Percentiles rank a stretch among this genome's conserved stretches.
Evolutionary conservation across 2,113 vertebrate species (phyloP).

Genomic region (Serilophus lunatus): DNA sequence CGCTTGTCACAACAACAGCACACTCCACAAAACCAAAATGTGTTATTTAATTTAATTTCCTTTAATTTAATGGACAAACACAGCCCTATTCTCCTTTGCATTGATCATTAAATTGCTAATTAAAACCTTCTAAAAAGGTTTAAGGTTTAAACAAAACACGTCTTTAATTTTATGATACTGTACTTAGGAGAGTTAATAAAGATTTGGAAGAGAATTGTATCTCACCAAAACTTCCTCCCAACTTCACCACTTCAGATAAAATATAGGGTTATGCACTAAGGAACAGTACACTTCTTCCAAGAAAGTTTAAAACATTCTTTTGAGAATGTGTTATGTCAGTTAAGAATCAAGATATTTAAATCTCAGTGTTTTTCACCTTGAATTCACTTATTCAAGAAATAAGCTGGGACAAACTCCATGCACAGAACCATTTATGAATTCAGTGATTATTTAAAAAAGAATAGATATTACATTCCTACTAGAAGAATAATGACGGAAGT

Average conservation of each 20-base stretch:
- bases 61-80: slow-evolving; percentile 38
- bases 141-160: neutral
- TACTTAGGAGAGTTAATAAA: neutral
- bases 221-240: neutral
- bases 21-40: neutral
- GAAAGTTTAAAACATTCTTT: neutral
- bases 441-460: neutral
- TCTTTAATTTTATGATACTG: neutral
- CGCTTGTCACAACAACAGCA: neutral
- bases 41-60: slow-evolving; percentile 34
- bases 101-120: slow-evolving; percentile 33
- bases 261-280: neutral
- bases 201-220: neutral
- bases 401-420: neutral
- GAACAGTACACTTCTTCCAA: neutral
- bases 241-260: neutral
- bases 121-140: slow-evolving; percentile 14
- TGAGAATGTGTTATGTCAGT: neutral
- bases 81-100: neutral
- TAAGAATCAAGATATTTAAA: neutral
- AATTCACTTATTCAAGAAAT: neutral
- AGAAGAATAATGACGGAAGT: neutral
- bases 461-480: neutral
- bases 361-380: neutral
- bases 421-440: neutral